Conservation (phyloP, 2,113 vertebrate species). For the Gulo gulo region DNA sequence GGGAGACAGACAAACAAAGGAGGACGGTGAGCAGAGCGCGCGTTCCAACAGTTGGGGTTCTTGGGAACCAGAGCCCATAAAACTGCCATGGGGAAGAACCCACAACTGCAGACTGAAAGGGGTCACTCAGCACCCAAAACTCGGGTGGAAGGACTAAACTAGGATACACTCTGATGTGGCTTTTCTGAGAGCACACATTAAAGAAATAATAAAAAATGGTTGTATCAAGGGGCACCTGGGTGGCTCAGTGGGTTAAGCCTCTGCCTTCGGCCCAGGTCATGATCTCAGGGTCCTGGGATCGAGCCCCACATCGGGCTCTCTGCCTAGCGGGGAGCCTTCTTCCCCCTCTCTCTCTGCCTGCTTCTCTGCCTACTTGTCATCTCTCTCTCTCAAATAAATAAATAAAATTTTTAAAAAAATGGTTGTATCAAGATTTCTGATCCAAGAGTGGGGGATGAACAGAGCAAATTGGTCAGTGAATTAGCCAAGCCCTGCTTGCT, state of each 20-base stretch:
- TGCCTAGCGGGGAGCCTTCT: too few species aligned
- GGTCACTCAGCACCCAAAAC: not conserved
- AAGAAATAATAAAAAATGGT: not conserved
- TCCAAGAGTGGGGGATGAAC: not conserved
- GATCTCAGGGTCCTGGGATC: too few species aligned
- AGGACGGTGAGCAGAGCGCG: not conserved
- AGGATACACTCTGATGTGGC: not conserved
- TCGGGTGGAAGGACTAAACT: not conserved
- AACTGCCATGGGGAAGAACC: not conserved
- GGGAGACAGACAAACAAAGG: not conserved
- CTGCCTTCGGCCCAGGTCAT: too few species aligned
- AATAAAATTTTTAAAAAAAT: not conserved
- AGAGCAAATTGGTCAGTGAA: not conserved
- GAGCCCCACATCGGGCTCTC: too few species aligned
- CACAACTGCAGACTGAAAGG: not conserved
- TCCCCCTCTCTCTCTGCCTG: too few species aligned
- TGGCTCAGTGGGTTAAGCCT: too few species aligned
- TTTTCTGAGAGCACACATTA: not conserved
- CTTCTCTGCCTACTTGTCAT: too few species aligned
- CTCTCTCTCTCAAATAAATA: too few species aligned
- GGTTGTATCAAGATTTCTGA: not conserved
- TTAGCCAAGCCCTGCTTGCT: not conserved
- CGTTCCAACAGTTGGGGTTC: fast-evolving
- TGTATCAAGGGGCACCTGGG: not conserved
- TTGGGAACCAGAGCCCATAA: not conserved